Percentiles rank a stretch among this genome's conserved stretches.
These are phyloP conservation scores for Huso huso DNA, from an alignment of 2,797 vertebrate species.

Conservation along the genomic window DNA sequence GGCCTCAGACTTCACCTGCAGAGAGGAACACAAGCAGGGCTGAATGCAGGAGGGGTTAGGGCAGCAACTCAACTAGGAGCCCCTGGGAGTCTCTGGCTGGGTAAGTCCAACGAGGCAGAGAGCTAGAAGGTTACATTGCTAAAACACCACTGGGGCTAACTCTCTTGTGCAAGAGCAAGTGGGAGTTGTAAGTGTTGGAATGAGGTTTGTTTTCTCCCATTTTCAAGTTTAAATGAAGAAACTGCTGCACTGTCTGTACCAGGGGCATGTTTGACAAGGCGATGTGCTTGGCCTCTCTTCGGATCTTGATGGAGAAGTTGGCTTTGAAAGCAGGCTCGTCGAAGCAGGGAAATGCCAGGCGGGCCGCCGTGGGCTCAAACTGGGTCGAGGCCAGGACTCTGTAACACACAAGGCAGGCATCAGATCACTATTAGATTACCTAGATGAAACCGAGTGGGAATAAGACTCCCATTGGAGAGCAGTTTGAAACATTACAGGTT, in stretches of 20 bases:
- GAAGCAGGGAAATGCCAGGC: slow-evolving; percentile 84
- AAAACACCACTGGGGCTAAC: no score
- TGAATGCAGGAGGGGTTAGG: no score
- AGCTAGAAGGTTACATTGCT: no score
- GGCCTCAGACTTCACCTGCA: slow-evolving; percentile 65
- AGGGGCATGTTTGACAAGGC: slow-evolving; percentile 84
- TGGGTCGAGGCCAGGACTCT: slow-evolving; percentile 80
- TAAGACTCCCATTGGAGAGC: no score
- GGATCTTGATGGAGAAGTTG: slow-evolving; percentile 68
- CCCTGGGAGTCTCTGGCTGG: neutral
- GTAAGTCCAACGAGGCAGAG: no score
- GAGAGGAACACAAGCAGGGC: slow-evolving; percentile 7
- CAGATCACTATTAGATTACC: neutral
- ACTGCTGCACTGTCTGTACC: slow-evolving; percentile 43
- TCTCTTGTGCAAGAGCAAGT: no score
- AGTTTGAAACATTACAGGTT: no score
- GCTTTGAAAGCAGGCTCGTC: slow-evolving; percentile 87
- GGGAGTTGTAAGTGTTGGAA: neutral
- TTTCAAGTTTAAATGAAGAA: neutral
- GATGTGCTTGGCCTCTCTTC: slow-evolving; percentile 63
- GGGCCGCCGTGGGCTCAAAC: slow-evolving; percentile 82
- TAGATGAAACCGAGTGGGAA: no score
- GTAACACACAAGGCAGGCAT: slow-evolving; percentile 4
- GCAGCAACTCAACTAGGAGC: slow-evolving; percentile 1
- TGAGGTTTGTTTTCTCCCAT: neutral